Conservation (phyloP, 1,140 invertebrate genomes). For the Drosophila takahashii region DNA sequence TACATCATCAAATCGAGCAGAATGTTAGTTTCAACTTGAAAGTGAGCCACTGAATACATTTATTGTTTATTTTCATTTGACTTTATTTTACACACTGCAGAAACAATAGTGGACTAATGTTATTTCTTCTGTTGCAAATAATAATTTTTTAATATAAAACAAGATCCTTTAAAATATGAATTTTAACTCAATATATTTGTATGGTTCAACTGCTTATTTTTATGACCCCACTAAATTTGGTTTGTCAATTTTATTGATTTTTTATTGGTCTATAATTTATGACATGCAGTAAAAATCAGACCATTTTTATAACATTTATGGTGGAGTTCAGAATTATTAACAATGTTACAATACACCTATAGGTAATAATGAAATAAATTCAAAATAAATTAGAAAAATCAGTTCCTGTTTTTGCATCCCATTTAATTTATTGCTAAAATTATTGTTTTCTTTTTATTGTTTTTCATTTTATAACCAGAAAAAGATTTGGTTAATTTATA, state of each 20-base stretch:
- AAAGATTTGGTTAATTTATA: slow-evolving; percentile 22
- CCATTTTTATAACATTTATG: too few relatives aligned
- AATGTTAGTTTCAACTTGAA: neutral
- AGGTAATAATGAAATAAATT: neutral
- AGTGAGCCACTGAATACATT: neutral
- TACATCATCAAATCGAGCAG: slow-evolving; percentile 1
- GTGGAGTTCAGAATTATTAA: neutral
- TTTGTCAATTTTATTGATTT: neutral
- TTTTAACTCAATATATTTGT: neutral
- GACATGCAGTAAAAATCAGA: too few relatives aligned
- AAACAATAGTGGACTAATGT: neutral
- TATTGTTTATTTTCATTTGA: neutral
- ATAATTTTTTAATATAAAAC: too few relatives aligned
- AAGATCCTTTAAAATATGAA: neutral
- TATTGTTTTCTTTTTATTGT: slow-evolving; percentile 13
- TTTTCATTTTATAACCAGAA: slow-evolving; percentile 27
- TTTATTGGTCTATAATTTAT: neutral
- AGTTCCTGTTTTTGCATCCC: slow-evolving; percentile 9
- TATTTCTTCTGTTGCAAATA: too few relatives aligned
- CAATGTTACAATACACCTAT: neutral
- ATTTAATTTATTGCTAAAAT: slow-evolving; percentile 14
- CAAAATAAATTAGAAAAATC: neutral
- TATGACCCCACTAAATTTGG: neutral
- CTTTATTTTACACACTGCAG: neutral
- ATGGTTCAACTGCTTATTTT: neutral